These are phyloP conservation scores for Platycercus adscitus DNA, from an alignment of 2,113 vertebrate species.

Conservation along the genomic window DNA sequence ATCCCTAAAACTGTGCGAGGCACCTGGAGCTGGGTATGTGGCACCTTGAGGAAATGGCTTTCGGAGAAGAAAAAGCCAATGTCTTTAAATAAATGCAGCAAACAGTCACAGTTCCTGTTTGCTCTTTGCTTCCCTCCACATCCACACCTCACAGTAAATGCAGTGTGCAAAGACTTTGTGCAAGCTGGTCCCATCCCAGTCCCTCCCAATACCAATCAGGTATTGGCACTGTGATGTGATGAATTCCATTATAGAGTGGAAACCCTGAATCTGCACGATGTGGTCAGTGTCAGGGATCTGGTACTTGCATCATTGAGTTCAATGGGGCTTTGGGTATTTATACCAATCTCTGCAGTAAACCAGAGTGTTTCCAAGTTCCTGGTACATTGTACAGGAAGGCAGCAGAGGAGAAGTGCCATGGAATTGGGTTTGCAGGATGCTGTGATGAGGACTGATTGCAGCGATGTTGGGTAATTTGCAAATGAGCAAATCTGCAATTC, in stretches of 20 bases:
- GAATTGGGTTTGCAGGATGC: neutral
- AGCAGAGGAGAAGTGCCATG: neutral
- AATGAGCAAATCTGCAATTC: neutral
- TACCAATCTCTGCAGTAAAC: neutral
- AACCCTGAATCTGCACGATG: neutral
- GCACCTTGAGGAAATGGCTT: neutral
- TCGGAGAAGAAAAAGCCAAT: neutral
- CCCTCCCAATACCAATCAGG: neutral
- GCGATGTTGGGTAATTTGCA: neutral
- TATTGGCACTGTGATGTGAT: neutral
- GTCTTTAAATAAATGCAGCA: neutral
- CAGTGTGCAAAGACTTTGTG: fast-evolving
- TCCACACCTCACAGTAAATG: neutral
- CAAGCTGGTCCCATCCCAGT: neutral
- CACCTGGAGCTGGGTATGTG: neutral
- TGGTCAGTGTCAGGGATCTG: neutral
- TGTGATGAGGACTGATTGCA: neutral
- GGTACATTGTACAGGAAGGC: neutral
- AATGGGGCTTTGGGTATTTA: neutral
- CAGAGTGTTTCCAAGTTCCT: neutral
- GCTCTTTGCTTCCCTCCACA: neutral
- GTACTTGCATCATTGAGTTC: neutral
- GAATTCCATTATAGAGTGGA: neutral
- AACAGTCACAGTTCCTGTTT: neutral
- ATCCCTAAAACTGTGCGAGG: neutral